Evolutionary conservation across 2,888 invertebrate genomes (phyloP).

Genomic region (Phengaris arion): DNA sequence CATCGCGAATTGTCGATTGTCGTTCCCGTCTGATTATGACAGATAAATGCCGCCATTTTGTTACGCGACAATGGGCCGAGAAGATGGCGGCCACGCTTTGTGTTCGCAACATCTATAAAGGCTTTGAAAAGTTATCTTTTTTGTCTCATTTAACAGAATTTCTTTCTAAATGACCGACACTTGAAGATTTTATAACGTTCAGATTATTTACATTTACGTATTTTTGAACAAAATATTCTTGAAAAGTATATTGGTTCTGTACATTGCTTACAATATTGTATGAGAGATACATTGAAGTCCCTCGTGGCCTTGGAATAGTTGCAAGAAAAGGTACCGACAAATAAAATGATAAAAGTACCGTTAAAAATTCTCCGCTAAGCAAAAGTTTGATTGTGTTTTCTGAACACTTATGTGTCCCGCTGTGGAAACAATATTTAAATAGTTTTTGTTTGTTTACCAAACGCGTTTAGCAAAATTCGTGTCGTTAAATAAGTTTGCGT

Average conservation of each 20-base stretch:
- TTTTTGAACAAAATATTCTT: too few relatives aligned
- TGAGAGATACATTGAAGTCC: not conserved
- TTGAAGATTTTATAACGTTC: not conserved
- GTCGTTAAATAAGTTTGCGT: not conserved
- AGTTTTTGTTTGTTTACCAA: constrained; percentile 10
- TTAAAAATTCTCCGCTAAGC: not conserved
- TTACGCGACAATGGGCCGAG: not conserved
- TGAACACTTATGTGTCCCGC: not conserved
- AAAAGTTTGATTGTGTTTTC: constrained; percentile 5
- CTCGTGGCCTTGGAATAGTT: not conserved
- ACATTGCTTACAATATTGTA: not conserved
- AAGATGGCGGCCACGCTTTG: constrained; percentile 6
- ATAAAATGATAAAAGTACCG: not conserved
- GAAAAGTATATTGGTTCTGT: too few relatives aligned
- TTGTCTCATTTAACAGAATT: constrained; percentile 1
- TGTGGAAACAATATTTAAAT: not conserved
- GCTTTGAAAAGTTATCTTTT: not conserved
- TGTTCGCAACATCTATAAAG: not conserved
- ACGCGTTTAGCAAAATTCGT: not conserved
- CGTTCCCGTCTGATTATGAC: constrained; percentile 37
- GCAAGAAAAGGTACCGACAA: not conserved
- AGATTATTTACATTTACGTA: too few relatives aligned
- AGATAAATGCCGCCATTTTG: constrained; percentile 33
- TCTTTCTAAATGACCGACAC: not conserved
- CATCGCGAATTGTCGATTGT: constrained; percentile 33